These are phyloP conservation scores for Exocentrus adspersus DNA, from an alignment of 2,888 invertebrate species.

Conservation along the genomic window DNA sequence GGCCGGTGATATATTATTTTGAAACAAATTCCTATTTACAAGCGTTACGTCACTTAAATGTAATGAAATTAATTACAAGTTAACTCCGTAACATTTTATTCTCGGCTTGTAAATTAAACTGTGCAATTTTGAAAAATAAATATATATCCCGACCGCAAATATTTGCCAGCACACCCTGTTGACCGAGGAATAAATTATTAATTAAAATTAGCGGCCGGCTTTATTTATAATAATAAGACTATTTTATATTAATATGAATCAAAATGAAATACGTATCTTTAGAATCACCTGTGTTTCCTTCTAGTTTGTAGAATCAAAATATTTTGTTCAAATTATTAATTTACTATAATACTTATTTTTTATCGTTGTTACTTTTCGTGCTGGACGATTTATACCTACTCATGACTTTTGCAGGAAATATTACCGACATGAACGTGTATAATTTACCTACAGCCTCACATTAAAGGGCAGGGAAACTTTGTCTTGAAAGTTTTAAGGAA, in stretches of 20 bases:
- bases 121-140: conserved; percentile 25
- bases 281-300: too few species aligned
- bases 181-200: conserved; percentile 11
- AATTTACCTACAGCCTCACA: too few species aligned
- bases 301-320: too few species aligned
- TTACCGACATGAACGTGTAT: too few species aligned
- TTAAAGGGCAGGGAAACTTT: too few species aligned
- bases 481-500: too few species aligned
- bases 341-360: too few species aligned
- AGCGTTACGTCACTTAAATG: conserved; percentile 36
- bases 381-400: too few species aligned
- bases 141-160: conserved; percentile 21
- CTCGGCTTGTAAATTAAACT: conserved; percentile 25
- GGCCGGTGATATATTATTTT: conserved; percentile 36
- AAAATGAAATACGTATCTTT: background rate
- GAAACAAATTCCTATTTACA: conserved; percentile 41
- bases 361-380: too few species aligned
- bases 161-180: conserved; percentile 20
- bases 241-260: too few species aligned
- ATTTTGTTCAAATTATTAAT: too few species aligned
- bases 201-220: conserved; percentile 1
- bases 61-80: conserved; percentile 36
- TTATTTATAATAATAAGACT: background rate
- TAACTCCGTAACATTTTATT: conserved; percentile 21
- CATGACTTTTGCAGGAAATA: too few species aligned